Percentiles rank a stretch among this genome's conserved stretches.
These are phyloP conservation scores for Clitarchus hookeri DNA, from an alignment of 2,888 invertebrate species.

Conservation along the genomic window DNA sequence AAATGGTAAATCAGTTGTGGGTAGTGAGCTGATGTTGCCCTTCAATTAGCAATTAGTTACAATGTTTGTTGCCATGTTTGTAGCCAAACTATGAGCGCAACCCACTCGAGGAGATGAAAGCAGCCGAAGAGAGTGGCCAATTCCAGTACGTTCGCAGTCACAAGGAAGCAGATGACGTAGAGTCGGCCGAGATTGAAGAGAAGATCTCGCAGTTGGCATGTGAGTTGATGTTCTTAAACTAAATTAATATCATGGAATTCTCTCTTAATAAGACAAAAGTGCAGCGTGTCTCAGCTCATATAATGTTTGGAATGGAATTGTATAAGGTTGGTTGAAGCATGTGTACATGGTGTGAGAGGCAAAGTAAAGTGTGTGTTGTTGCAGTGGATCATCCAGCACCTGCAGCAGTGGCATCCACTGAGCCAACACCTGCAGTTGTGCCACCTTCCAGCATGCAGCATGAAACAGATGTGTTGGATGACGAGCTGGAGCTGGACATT, in stretches of 20 bases:
- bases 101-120: slow-evolving; percentile 71
- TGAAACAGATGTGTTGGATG: slow-evolving; percentile 57
- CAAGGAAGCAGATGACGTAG: slow-evolving; percentile 34
- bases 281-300: too few species aligned
- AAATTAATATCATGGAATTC: too few species aligned
- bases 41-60: too few species aligned
- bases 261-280: too few species aligned
- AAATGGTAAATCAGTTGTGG: too few species aligned
- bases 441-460: slow-evolving; percentile 48
- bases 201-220: background rate
- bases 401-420: background rate
- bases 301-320: too few species aligned
- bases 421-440: slow-evolving; percentile 46
- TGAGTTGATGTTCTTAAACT: background rate
- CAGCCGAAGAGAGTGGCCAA: slow-evolving; percentile 60
- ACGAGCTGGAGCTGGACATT: slow-evolving; percentile 82
- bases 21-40: too few species aligned
- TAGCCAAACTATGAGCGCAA: slow-evolving; percentile 70
- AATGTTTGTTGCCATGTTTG: too few species aligned
- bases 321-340: too few species aligned
- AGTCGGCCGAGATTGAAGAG: background rate
- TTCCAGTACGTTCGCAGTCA: slow-evolving; percentile 53
- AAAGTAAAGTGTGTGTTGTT: background rate
- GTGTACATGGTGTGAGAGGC: too few species aligned
- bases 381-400: background rate